These are phyloP conservation scores for Acropora tenuis DNA, from an alignment of 64 coral and sea anemone genomes.

Conservation along the genomic window DNA sequence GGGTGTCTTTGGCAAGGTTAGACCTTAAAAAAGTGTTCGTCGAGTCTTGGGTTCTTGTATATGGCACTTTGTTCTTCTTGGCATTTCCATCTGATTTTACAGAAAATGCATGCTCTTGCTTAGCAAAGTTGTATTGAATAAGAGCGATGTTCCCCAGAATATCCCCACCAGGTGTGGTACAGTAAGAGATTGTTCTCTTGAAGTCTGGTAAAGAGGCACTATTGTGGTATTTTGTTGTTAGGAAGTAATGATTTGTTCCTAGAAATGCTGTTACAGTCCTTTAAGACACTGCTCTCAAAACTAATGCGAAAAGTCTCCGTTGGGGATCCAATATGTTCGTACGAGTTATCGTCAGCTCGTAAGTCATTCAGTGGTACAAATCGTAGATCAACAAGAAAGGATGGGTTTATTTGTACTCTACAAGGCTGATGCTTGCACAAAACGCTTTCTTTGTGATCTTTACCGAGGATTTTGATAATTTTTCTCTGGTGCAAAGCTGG, in stretches of 20 bases:
- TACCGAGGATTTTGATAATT: slow-evolving; percentile 13
- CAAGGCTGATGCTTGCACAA: slow-evolving; percentile 50
- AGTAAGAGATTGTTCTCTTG: slow-evolving; percentile 48
- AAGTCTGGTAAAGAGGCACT: slow-evolving; percentile 36
- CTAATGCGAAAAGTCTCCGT: slow-evolving; percentile 3
- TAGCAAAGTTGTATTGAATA: slow-evolving; percentile 32
- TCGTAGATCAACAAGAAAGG: slow-evolving; percentile 48
- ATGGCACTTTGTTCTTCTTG: no score
- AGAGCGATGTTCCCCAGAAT: slow-evolving; percentile 26
- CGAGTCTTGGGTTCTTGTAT: no score
- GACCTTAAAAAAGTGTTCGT: no score
- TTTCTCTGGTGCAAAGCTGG: not conserved
- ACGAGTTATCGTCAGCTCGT: slow-evolving; percentile 51
- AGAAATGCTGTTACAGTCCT: slow-evolving; percentile 2
- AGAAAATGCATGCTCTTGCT: slow-evolving; percentile 10
- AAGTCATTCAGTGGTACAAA: slow-evolving; percentile 24
- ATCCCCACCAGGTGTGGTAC: slow-evolving; percentile 24
- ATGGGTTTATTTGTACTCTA: slow-evolving; percentile 58
- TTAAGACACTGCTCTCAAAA: not conserved
- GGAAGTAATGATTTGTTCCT: slow-evolving; percentile 34
- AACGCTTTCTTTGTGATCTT: slow-evolving; percentile 24
- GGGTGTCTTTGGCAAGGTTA: not conserved
- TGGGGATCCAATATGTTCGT: slow-evolving; percentile 30
- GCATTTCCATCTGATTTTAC: not conserved
- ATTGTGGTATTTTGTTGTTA: slow-evolving; percentile 28